These are phyloP conservation scores for Montipora sp. DNA, from an alignment of 64 coral and sea anemone species.

Conservation along the genomic window DNA sequence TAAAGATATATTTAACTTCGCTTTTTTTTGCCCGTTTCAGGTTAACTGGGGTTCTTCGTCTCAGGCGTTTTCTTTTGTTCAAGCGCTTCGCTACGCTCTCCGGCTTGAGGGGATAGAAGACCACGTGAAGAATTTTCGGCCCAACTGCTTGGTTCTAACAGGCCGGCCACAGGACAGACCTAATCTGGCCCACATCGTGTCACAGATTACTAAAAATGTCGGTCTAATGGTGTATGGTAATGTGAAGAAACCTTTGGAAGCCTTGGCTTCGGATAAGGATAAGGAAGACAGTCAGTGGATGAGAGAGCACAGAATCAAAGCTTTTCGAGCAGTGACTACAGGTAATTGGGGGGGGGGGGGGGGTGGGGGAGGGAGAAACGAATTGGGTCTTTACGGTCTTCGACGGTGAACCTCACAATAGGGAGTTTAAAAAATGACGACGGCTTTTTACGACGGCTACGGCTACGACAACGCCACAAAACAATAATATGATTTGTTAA, in stretches of 20 bases:
- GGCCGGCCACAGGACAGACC: conserved; percentile 58
- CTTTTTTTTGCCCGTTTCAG: neutral
- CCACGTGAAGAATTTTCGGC: conserved; percentile 97
- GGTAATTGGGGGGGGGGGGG: conserved; percentile 19
- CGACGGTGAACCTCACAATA: too few species aligned
- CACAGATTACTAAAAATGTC: conserved; percentile 88
- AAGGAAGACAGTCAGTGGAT: conserved; percentile 72
- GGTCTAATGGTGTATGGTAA: conserved; percentile 85
- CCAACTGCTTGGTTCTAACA: conserved; percentile 81
- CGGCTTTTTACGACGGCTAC: too few species aligned
- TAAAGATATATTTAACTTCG: neutral
- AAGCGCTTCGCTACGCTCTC: conserved; percentile 61
- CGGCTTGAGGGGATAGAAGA: conserved; percentile 73
- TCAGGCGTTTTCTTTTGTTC: conserved; percentile 81
- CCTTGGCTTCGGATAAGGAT: conserved; percentile 18
- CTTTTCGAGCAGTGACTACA: conserved; percentile 75
- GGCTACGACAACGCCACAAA: too few species aligned
- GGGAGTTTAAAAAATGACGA: too few species aligned
- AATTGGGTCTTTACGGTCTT: too few species aligned
- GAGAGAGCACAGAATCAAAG: conserved; percentile 75
- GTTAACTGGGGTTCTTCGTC: conserved; percentile 91
- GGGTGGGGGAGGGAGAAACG: neutral
- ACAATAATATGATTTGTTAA: too few species aligned
- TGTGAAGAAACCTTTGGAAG: conserved; percentile 52
- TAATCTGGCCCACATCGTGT: conserved; percentile 67